These are phyloP conservation scores for Cataglyphis albicans DNA, from an alignment of 2,888 invertebrate species.

Conservation along the genomic window DNA sequence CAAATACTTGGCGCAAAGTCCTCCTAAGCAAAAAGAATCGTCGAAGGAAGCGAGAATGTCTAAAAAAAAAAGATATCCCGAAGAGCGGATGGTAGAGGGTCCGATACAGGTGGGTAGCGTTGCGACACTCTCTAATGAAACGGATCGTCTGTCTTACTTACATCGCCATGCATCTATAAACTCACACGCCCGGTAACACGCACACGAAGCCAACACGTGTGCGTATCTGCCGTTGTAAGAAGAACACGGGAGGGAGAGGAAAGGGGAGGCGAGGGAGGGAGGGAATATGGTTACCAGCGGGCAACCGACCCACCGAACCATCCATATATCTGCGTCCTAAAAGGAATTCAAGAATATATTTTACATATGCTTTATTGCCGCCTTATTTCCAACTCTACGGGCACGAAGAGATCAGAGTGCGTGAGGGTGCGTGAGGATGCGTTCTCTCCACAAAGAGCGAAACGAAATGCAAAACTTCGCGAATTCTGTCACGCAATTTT, in stretches of 20 bases:
- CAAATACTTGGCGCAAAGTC: not conserved
- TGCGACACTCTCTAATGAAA: conserved; percentile 79
- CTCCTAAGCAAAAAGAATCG: conserved; percentile 22
- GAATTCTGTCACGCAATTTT: conserved; percentile 60
- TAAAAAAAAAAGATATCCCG: conserved; percentile 28
- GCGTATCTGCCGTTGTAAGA: conserved; percentile 71
- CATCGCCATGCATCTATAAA: conserved; percentile 75
- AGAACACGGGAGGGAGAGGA: conserved; percentile 44
- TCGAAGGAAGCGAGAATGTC: conserved; percentile 46
- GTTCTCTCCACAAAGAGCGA: conserved; percentile 58
- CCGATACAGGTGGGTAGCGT: conserved; percentile 80
- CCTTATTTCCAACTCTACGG: conserved; percentile 84
- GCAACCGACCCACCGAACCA: conserved; percentile 79
- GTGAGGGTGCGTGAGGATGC: conserved; percentile 59
- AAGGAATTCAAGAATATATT: conserved; percentile 86
- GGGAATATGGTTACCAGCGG: conserved; percentile 75
- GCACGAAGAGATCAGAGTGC: conserved; percentile 67
- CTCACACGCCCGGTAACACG: conserved; percentile 72
- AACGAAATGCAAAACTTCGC: conserved; percentile 38
- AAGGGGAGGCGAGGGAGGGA: conserved; percentile 50
- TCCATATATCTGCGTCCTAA: conserved; percentile 85
- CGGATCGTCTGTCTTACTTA: conserved; percentile 82
- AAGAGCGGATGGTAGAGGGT: conserved; percentile 66
- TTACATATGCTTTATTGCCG: conserved; percentile 86
- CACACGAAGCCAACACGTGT: conserved; percentile 66